A percentile compares a stretch with the other conserved stretches of the same genome.
These are phyloP conservation scores for Ciconia nigra DNA, from an alignment of 2,797 vertebrate genomes.

Conservation along the genomic window DNA sequence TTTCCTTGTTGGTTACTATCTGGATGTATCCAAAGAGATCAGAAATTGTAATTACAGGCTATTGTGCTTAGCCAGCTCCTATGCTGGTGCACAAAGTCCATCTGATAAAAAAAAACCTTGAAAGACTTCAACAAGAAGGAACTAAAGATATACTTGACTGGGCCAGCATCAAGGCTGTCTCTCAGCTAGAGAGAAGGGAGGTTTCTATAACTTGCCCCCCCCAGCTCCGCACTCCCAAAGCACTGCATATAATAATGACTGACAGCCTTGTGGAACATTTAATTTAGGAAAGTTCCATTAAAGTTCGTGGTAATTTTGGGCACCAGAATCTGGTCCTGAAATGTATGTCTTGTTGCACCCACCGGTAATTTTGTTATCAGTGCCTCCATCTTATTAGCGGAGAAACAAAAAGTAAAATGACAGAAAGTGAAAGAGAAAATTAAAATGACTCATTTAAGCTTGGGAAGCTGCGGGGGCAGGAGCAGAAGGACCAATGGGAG, in stretches of 20 bases:
- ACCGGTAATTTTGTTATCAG: neutral
- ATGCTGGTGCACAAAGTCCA: neutral
- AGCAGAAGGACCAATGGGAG: neutral
- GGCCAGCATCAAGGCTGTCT: neutral
- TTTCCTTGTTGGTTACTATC: neutral
- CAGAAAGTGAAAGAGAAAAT: neutral
- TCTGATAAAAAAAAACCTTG: neutral
- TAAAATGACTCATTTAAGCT: neutral
- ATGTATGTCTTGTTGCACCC: rapidly evolving
- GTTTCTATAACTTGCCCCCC: neutral
- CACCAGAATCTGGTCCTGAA: neutral
- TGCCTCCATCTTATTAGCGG: neutral
- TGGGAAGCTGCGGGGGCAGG: neutral
- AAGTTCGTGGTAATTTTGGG: neutral
- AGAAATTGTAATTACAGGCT: neutral
- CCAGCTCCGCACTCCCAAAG: neutral
- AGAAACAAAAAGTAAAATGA: neutral
- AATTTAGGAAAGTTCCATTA: neutral
- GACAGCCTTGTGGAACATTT: neutral
- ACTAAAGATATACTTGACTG: neutral
- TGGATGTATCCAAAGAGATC: neutral
- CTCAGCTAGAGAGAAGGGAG: neutral
- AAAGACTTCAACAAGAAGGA: neutral
- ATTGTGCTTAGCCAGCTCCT: neutral
- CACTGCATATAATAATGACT: neutral